Conservation (phyloP, 2,113 vertebrate genomes). For the Eleginops maclovinus region DNA sequence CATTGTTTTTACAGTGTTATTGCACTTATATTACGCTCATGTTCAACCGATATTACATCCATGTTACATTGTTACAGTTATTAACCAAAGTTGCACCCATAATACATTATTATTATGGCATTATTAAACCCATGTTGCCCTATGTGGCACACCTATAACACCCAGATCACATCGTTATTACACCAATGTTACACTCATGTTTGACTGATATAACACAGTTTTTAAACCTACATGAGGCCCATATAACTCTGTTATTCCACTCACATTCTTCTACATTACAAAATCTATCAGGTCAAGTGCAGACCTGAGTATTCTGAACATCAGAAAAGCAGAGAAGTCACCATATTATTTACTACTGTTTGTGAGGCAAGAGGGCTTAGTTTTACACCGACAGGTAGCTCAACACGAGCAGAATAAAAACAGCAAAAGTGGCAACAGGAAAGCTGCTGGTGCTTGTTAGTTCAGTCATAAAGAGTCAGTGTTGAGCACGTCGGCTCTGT, state of each 20-base stretch:
- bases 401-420: not conserved
- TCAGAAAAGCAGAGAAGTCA: not conserved
- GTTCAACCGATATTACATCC: too few relatives aligned
- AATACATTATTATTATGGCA: too few relatives aligned
- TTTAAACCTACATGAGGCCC: too few relatives aligned
- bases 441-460: not conserved
- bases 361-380: not conserved
- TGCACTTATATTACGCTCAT: too few relatives aligned
- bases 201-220: too few relatives aligned
- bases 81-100: too few relatives aligned
- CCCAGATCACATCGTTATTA: too few relatives aligned
- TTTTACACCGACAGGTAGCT: not conserved
- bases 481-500: not conserved
- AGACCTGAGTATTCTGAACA: not conserved
- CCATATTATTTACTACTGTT: not conserved
- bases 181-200: too few relatives aligned
- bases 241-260: not conserved
- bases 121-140: too few relatives aligned
- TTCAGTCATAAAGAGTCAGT: slow-evolving; percentile 2
- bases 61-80: too few relatives aligned
- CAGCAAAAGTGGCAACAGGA: not conserved
- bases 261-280: not conserved
- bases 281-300: not conserved
- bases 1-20: too few relatives aligned
- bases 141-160: too few relatives aligned